Conservation (phyloP, 1,140 invertebrate species). For the Saxidomus purpurata region DNA sequence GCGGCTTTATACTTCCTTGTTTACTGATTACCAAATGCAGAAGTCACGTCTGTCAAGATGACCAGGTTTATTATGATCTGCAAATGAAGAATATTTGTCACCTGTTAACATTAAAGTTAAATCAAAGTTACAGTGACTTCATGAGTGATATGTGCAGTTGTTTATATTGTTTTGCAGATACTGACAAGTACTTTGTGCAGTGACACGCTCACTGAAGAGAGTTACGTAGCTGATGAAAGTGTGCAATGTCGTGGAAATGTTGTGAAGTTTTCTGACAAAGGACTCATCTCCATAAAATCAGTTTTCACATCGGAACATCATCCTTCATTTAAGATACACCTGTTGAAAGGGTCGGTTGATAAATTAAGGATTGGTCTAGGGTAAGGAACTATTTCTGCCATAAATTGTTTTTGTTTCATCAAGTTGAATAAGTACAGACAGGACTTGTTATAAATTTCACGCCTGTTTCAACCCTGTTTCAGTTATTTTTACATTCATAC, state of each 20-base stretch:
- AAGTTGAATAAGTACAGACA: not conserved
- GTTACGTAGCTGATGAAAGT: not conserved
- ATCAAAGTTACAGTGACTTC: no score
- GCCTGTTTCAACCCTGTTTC: not conserved
- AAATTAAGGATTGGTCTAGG: slow-evolving; percentile 32
- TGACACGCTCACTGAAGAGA: not conserved
- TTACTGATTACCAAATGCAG: no score
- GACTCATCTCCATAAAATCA: not conserved
- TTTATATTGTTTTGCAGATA: not conserved
- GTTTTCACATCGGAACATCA: not conserved
- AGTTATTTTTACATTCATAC: no score
- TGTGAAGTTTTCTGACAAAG: not conserved
- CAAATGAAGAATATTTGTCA: no score
- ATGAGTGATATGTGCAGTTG: no score
- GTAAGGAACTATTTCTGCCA: not conserved
- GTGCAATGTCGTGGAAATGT: slow-evolving; percentile 2
- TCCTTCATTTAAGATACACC: not conserved
- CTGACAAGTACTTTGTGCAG: not conserved
- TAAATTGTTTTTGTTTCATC: not conserved
- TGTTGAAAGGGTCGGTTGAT: slow-evolving; percentile 2
- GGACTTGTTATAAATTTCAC: not conserved
- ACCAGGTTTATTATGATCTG: no score
- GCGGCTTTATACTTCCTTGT: no score
- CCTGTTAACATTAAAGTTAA: no score
- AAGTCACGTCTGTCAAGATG: no score